Percentiles rank a stretch among this genome's conserved stretches.
phyloP scores from a whole-genome alignment of 2,797 vertebrate genomes.

The Periophthalmus magnuspinnatus region DNA sequence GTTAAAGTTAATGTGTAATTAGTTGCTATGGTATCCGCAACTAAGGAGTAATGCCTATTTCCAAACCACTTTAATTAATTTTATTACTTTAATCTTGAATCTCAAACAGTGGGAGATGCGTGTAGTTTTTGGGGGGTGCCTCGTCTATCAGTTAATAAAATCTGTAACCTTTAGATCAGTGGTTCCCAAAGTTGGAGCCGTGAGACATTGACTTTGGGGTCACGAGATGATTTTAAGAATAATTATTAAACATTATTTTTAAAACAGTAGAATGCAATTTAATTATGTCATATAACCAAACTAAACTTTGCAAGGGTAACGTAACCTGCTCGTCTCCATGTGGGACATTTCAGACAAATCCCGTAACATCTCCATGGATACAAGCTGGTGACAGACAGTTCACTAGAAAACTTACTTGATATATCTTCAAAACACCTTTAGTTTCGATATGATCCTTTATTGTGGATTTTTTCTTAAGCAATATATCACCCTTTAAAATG shows the following conservation, averaged over 20 bases:
- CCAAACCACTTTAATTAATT: conserved; percentile 28
- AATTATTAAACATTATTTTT: too few species aligned
- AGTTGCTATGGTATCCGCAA: conserved; percentile 29
- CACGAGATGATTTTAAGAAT: too few species aligned
- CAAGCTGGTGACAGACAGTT: neutral
- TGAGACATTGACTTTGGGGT: too few species aligned
- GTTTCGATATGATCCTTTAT: too few species aligned
- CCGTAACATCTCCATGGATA: neutral
- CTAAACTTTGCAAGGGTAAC: too few species aligned
- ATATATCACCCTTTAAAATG: too few species aligned
- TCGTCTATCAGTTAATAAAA: neutral
- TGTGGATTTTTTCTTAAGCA: too few species aligned
- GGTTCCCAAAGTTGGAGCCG: too few species aligned
- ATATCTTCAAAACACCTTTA: neutral
- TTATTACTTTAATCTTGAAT: conserved; percentile 14
- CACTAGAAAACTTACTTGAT: neutral
- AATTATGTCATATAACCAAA: too few species aligned
- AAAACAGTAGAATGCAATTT: too few species aligned
- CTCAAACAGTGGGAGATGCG: conserved; percentile 11
- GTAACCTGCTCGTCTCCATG: neutral
- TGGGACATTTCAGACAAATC: neutral
- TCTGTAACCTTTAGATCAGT: too few species aligned
- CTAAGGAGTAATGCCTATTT: conserved; percentile 29
- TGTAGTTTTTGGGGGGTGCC: neutral
- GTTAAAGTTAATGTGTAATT: conserved; percentile 61